Evolutionary conservation across 2,888 invertebrate species (phyloP).

Genomic region (Meganola albula): DNA sequence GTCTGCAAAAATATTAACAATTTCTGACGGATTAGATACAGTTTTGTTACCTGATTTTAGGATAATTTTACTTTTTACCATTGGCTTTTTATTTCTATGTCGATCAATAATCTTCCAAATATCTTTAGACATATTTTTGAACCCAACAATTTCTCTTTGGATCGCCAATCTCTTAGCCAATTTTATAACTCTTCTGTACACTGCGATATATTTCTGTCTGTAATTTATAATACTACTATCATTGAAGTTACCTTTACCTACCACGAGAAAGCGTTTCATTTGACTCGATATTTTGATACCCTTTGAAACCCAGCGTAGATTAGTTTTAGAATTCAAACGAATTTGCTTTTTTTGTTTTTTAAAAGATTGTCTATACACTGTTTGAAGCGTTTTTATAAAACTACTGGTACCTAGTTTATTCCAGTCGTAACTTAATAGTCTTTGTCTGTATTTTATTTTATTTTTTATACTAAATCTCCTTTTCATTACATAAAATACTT

Average conservation of each 20-base stretch:
- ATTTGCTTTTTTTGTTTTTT: neutral
- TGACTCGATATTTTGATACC: neutral
- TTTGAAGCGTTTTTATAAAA: neutral
- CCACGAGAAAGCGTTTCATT: neutral
- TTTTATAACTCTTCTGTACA: neutral
- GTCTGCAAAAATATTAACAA: neutral
- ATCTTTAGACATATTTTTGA: neutral
- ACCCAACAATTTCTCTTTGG: neutral
- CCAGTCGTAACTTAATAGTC: slow-evolving; percentile 21
- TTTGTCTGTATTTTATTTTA: too few relatives aligned
- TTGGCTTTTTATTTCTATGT: neutral
- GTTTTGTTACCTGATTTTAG: neutral
- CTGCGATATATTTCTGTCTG: neutral
- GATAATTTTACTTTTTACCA: neutral
- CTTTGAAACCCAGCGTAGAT: neutral
- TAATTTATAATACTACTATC: neutral
- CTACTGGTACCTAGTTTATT: neutral
- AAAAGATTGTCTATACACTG: neutral
- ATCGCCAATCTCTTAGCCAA: neutral
- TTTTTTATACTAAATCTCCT: slow-evolving; percentile 50
- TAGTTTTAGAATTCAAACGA: neutral
- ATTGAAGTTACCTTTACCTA: neutral
- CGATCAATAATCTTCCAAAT: neutral
- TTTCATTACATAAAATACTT: too few relatives aligned
- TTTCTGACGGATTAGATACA: neutral